Conservation (phyloP, 2,888 invertebrate genomes). For the Drosophila paramelanica region DNA sequence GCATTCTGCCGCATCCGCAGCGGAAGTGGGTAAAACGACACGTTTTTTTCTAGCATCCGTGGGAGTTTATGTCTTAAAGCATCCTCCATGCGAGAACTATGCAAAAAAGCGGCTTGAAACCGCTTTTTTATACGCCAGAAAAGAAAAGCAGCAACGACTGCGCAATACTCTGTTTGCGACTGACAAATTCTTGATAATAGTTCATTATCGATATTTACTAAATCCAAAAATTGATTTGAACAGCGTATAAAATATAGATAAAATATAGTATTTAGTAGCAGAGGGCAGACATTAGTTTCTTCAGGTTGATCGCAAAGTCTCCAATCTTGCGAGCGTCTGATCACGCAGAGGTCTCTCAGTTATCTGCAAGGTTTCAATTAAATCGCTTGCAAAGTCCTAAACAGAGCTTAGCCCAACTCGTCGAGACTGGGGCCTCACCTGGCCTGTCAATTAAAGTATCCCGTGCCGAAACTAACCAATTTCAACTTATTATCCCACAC, state of each 20-base stretch:
- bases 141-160: not conserved
- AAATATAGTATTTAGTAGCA: not conserved
- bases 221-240: too few species aligned
- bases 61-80: constrained; percentile 31
- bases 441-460: constrained; percentile 59
- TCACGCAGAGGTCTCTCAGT: constrained; percentile 1
- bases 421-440: constrained; percentile 32
- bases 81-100: constrained; percentile 1
- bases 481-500: constrained; percentile 74
- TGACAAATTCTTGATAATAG: not conserved
- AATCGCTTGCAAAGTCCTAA: constrained; percentile 37
- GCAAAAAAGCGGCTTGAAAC: not conserved
- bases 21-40: constrained; percentile 67
- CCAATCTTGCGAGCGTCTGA: constrained; percentile 5
- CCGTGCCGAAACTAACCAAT: constrained; percentile 59
- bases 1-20: constrained; percentile 51
- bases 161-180: not conserved
- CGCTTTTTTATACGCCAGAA: not conserved
- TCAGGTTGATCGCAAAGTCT: too few species aligned
- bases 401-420: constrained; percentile 7
- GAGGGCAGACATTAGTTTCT: not conserved
- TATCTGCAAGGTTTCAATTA: constrained; percentile 46
- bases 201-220: too few species aligned
- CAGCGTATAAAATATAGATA: not conserved
- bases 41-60: constrained; percentile 36